phyloP scores from a whole-genome alignment of 2,113 vertebrate species.

The Tachysurus fulvidraco region DNA sequence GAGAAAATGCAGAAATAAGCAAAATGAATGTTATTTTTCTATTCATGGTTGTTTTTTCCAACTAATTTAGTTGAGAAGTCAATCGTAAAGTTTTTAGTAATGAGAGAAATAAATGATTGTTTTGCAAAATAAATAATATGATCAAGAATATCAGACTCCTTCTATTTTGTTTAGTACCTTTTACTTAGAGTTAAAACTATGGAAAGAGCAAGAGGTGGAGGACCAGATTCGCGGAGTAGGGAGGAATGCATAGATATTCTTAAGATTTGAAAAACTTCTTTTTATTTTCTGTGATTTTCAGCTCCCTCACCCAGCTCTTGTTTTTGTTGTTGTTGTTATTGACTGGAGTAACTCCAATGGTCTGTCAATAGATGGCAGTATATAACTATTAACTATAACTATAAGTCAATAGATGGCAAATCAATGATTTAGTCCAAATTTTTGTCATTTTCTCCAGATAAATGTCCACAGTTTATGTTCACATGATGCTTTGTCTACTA shows the following conservation, averaged over 20 bases:
- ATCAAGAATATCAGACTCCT: neutral
- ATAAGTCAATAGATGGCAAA: too few relatives aligned
- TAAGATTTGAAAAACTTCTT: neutral
- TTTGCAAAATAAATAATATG: too few relatives aligned
- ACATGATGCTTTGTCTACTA: neutral
- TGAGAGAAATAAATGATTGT: neutral
- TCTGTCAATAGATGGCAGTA: conserved; percentile 40
- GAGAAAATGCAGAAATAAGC: neutral
- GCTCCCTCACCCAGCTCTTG: neutral
- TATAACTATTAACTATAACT: too few relatives aligned
- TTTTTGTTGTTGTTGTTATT: neutral
- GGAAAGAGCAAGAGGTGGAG: neutral
- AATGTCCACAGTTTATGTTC: neutral
- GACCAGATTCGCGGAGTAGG: neutral
- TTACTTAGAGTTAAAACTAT: neutral
- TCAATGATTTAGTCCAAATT: too few relatives aligned
- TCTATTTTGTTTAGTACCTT: neutral
- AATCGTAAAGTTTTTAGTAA: neutral
- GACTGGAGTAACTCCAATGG: neutral
- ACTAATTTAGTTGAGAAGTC: neutral
- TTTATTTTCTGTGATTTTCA: neutral
- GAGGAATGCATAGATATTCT: neutral
- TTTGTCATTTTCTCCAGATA: neutral
- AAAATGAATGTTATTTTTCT: neutral
- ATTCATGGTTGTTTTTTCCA: neutral